A percentile compares a stretch with the other conserved stretches of the same genome.
These are phyloP conservation scores for Engystomops pustulosus DNA, from an alignment of 2,113 vertebrate species.

Conservation along the genomic window DNA sequence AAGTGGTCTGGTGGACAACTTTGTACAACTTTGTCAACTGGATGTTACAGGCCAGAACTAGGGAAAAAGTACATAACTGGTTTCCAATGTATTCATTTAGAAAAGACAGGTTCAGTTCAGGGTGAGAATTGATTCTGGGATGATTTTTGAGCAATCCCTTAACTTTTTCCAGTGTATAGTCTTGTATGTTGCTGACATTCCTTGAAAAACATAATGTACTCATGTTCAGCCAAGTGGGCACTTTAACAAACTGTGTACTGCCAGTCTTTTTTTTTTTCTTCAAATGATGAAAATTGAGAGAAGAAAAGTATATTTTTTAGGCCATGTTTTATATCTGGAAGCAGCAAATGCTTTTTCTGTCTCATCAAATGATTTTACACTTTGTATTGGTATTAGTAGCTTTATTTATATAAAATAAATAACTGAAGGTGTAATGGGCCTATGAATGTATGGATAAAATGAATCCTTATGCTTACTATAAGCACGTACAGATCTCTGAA, in stretches of 20 bases:
- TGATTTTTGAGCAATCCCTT: not conserved
- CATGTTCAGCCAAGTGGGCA: not conserved
- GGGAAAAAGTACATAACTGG: no score
- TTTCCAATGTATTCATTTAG: not conserved
- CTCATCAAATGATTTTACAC: no score
- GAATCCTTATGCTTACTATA: not conserved
- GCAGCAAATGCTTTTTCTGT: no score
- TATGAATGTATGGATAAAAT: not conserved
- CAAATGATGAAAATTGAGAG: not conserved
- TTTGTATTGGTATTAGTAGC: not conserved
- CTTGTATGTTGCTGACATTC: not conserved
- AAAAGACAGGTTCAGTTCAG: not conserved
- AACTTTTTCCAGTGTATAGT: not conserved
- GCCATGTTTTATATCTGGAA: no score
- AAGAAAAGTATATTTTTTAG: not conserved
- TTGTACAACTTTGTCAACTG: no score
- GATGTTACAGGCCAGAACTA: no score
- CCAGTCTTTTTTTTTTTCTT: not conserved
- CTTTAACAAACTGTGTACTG: not conserved
- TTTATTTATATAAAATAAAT: not conserved
- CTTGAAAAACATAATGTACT: not conserved
- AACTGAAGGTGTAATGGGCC: not conserved
- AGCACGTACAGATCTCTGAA: not conserved
- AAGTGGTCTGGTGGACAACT: no score
- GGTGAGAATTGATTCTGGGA: not conserved